Evolutionary conservation across 1,140 invertebrate species (phyloP), one percentile per base, ranked within the genome.

Genomic region (Halesus radiatus): DNA sequence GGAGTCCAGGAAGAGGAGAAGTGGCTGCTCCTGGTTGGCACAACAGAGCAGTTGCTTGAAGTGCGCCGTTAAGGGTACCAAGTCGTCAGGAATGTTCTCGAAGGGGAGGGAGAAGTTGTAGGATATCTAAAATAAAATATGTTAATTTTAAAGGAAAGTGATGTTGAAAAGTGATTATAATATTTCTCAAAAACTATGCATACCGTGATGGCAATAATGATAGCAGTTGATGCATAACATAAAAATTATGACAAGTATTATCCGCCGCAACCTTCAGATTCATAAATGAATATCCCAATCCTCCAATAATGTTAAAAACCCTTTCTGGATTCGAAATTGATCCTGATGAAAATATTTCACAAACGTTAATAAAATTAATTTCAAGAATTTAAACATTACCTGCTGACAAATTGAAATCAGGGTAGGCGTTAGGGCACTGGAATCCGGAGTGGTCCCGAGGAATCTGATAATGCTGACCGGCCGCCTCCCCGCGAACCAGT

Each of bases 381-480:
- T 13, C 37, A 45, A 45, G 7, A 45, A 45, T 45, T 13, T 45
- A 13, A 13, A 10, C 7, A 10, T 75, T 56, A 96, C 95, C 92
- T 97, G 96, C 86, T 98, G 96, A 88, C 98, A 99, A 81, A 99
- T 96, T 66, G 97, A 98, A 77, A 97, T 97, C 10, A 99, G 90
- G 3, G 98, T 96, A 0, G 98, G 98, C 3, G 97, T 96, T 32
- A 99, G 91, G 54, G 97, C 96, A 80, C 96, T 98, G 80, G 96
- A 98, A 85, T 99, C 98, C 13, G 98, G 98, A 8, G 98, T 99
- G 7, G 98, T 99, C 16, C 98, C 98, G 13, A 99, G 91, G 87
- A 99, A 99, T 82, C 98, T 90, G 29, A 99, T 93, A 77, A 99
- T 93, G 85, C 96, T 94, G 3, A 98, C 93, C 3, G 98, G 96